These are phyloP conservation scores for Nannoperca obscura DNA, from an alignment of 2,797 vertebrate genomes.

Conservation along the genomic window DNA sequence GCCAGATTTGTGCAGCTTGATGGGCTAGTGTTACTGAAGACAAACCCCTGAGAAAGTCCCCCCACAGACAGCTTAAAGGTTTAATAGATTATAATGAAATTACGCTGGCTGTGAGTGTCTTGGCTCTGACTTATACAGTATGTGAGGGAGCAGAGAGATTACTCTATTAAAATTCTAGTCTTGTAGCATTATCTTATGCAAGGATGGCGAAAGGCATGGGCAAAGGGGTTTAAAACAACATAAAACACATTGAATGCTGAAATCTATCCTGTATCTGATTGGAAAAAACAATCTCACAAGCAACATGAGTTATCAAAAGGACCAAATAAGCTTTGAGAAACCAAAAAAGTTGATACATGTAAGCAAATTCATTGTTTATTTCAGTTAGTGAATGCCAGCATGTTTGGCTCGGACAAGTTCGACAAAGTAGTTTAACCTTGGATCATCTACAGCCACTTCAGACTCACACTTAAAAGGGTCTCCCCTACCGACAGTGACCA, in stretches of 20 bases:
- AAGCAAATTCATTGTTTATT: neutral
- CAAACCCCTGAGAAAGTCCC: conserved; percentile 60
- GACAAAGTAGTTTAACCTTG: conserved; percentile 57
- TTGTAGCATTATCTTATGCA: conserved; percentile 42
- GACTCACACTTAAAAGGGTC: conserved; percentile 35
- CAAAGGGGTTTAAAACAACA: conserved; percentile 1
- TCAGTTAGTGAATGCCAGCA: conserved; percentile 13
- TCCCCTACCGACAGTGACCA: conserved; percentile 25
- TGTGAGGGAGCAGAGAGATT: conserved; percentile 36
- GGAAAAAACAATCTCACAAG: neutral
- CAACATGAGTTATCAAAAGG: neutral
- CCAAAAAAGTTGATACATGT: conserved; percentile 1
- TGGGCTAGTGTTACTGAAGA: conserved; percentile 60
- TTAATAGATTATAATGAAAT: conserved; percentile 74
- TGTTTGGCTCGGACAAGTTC: conserved; percentile 37
- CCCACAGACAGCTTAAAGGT: conserved; percentile 51
- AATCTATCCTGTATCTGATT: neutral
- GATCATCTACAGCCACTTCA: conserved; percentile 48
- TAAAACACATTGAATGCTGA: conserved; percentile 9
- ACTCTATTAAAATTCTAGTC: conserved; percentile 60
- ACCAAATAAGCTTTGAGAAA: conserved; percentile 3
- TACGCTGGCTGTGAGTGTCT: conserved; percentile 51
- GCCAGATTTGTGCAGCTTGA: conserved; percentile 41
- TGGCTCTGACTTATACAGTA: conserved; percentile 33
- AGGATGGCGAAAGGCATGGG: conserved; percentile 9